Base-by-base conservation (phyloP, 2,113 vertebrate genomes). In the Ageneiosus marmoratus region DNA sequence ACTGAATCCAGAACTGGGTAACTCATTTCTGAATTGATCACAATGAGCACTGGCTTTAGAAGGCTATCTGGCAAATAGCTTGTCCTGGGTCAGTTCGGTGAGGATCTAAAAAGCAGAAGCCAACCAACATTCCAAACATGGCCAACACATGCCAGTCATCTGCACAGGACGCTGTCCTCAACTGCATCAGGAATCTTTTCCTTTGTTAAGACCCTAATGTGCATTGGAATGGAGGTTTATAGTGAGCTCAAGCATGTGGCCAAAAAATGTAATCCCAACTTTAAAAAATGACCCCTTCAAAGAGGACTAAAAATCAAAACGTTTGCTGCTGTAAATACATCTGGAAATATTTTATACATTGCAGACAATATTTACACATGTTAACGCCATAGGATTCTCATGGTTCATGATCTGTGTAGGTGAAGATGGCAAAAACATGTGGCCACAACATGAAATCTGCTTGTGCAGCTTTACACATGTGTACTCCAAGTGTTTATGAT, bases 401-500 rank as follows among this genome's bases (percentile, higher is more conserved):
- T 46, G 51, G n/a, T 27, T 29, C n/a, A 60, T 62, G 50, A n/a
- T 34, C 50, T 62, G 67, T 69, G 58, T 82, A 78, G 80, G 76
- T 73, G 37, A 53, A 48, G 62, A 75, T 73, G 55, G 60, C 83
- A 48, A 34, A 56, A 63, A 67, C 48, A 56, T 81, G 60, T 63
- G 70, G 27, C 22, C 56, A 10, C 7, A 24, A n/a, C 55, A 83
- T 67, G 76, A 51, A 41, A 50, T 75, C 32, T 29, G 10, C 20
- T 58, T 55, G n/a, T 67, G 34, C 4, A 62, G 62, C 24, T 34
- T 37, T 3, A 24, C 76, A 82, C 86, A 87, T 85, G 56, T 87
- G 86, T 85, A 69, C 41, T n/a, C 70, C 86, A 87, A 81, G 81
- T 83, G 81, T 65, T 20, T 51, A 55, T 9, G 32, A 77, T 67